phyloP scores from a whole-genome alignment of 2,888 invertebrate genomes.

The Drosophila paramelanica region DNA sequence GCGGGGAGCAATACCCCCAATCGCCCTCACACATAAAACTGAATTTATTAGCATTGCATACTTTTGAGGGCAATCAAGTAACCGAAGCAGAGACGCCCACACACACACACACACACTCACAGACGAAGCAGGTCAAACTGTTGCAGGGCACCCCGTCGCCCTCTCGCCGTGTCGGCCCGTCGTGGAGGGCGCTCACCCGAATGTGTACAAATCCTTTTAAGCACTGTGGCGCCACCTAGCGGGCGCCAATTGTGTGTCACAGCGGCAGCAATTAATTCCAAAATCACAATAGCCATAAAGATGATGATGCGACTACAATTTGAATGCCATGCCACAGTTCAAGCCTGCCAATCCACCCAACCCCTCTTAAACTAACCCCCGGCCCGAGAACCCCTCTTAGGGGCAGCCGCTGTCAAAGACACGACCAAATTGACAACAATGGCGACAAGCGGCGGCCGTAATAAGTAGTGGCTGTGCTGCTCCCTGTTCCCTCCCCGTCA shows the following conservation, averaged over 20 bases:
- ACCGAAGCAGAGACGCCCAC: constrained; percentile 49
- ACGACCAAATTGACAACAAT: constrained; percentile 78
- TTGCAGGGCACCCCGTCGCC: constrained; percentile 16
- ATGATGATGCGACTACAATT: constrained; percentile 79
- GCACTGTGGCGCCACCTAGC: constrained; percentile 70
- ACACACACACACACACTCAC: not conserved
- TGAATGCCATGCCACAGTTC: constrained; percentile 53
- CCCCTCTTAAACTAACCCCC: constrained; percentile 2
- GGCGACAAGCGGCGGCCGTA: constrained; percentile 75
- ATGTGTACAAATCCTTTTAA: constrained; percentile 71
- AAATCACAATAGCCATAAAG: constrained; percentile 81
- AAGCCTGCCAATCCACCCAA: not conserved
- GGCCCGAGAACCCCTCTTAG: constrained; percentile 1
- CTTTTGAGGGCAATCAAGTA: constrained; percentile 75
- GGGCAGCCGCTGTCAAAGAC: constrained; percentile 67
- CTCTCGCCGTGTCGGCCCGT: no score
- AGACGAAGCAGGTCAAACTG: constrained; percentile 32
- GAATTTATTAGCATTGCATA: constrained; percentile 79
- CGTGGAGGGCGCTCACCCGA: constrained; percentile 12
- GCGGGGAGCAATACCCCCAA: constrained; percentile 3
- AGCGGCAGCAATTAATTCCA: constrained; percentile 75
- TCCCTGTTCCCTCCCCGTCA: not conserved
- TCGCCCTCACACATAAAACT: constrained; percentile 59
- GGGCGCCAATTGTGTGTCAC: constrained; percentile 49
- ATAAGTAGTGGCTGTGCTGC: constrained; percentile 63